Conservation (phyloP, 2,113 vertebrate species). For the Probosciger aterrimus region DNA sequence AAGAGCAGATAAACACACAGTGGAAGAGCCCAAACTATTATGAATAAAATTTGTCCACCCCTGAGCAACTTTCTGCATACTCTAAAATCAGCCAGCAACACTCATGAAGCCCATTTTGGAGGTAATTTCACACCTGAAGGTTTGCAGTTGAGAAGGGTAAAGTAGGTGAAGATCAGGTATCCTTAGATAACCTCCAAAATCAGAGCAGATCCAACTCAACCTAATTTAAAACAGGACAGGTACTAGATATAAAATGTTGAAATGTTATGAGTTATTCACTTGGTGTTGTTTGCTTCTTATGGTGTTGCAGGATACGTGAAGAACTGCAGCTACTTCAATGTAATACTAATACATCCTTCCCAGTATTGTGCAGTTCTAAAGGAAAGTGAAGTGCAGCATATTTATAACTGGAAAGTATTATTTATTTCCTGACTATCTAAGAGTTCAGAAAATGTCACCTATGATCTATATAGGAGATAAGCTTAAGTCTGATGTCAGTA, state of each 20-base stretch:
- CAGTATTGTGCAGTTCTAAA: background rate
- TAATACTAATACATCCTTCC: background rate
- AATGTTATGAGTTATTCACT: background rate
- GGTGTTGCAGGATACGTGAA: background rate
- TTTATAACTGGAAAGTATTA: background rate
- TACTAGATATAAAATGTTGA: background rate
- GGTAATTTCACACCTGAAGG: background rate
- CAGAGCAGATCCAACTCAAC: background rate
- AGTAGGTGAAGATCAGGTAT: background rate
- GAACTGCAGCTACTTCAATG: background rate
- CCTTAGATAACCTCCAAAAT: background rate
- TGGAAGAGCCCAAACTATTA: background rate
- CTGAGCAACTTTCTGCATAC: background rate
- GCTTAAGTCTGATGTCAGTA: background rate
- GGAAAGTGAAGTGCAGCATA: background rate
- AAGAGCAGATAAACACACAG: background rate
- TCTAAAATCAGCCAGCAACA: background rate
- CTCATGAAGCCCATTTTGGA: background rate
- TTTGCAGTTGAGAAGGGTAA: background rate
- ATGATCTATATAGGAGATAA: background rate
- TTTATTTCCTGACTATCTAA: background rate
- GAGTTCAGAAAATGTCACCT: background rate
- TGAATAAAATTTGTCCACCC: background rate
- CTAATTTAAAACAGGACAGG: background rate
- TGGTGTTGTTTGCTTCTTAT: background rate